A percentile compares a stretch with the other conserved stretches of the same genome.
Evolutionary conservation across 2,888 invertebrate species (phyloP).

Genomic region (Drosophila nigricruria): DNA sequence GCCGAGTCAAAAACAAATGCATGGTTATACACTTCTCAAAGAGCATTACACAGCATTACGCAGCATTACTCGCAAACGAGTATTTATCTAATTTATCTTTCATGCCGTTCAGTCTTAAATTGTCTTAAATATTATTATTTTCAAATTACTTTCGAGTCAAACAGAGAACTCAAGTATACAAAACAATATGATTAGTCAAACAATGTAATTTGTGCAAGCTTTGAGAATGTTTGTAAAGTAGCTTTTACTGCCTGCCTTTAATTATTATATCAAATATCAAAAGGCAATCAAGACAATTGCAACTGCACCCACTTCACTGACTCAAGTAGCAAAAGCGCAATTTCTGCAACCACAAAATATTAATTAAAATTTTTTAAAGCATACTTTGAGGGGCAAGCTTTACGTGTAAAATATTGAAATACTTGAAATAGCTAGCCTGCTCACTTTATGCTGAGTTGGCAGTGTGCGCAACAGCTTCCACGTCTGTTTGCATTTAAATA

Average conservation of each 20-base stretch:
- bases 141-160: conserved; percentile 2
- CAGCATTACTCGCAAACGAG: conserved; percentile 10
- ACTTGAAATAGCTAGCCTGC: neutral
- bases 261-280: conserved; percentile 5
- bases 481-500: conserved; percentile 13
- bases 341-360: neutral
- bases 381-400: neutral
- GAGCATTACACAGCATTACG: neutral
- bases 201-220: neutral
- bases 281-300: neutral
- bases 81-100: conserved; percentile 26
- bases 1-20: conserved; percentile 10
- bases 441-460: neutral
- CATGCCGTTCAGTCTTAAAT: conserved; percentile 5
- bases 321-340: neutral
- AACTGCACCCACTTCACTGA: neutral
- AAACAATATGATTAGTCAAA: neutral
- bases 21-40: conserved; percentile 8
- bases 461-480: neutral
- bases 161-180: neutral
- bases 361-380: neutral
- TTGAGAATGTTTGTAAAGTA: neutral
- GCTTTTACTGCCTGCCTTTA: neutral
- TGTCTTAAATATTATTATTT: conserved; percentile 1
- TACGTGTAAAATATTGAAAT: neutral